Evolutionary conservation across 2,888 invertebrate genomes (phyloP).

Genomic region (Cistogaster globosa): DNA sequence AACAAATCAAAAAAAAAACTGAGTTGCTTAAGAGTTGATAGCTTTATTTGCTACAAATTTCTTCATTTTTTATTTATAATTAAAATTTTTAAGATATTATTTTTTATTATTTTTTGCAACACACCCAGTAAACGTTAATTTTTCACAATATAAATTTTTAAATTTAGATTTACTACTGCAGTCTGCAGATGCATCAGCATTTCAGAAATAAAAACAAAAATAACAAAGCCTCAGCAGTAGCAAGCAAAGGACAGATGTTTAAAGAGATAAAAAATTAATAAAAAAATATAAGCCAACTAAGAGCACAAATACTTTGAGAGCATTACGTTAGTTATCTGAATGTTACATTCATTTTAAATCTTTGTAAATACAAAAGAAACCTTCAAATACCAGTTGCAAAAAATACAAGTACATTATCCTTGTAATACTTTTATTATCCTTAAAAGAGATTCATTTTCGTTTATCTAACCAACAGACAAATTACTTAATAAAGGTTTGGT

Average conservation of each 20-base stretch:
- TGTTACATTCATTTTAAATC: background rate
- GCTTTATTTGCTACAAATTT: too few relatives aligned
- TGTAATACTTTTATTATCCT: background rate
- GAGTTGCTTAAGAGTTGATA: too few relatives aligned
- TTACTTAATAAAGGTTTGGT: background rate
- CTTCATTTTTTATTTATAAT: too few relatives aligned
- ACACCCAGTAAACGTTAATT: background rate
- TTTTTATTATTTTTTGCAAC: too few relatives aligned
- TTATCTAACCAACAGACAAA: background rate
- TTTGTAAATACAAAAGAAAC: background rate
- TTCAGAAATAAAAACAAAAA: background rate
- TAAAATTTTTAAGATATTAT: too few relatives aligned
- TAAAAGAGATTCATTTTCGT: background rate
- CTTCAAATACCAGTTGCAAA: background rate
- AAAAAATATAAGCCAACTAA: background rate
- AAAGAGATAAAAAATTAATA: background rate
- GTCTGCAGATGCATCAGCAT: constrained; percentile 70
- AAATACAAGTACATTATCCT: background rate
- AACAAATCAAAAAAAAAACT: too few relatives aligned
- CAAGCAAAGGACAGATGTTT: background rate
- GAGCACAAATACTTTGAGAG: too few relatives aligned
- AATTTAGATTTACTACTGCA: constrained; percentile 77
- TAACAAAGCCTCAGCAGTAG: background rate
- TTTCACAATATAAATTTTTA: background rate
- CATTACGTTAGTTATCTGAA: too few relatives aligned